phyloP scores from a whole-genome alignment of 37 sponge, comb jelly and placozoan genomes.

The Oscarella lobularis region DNA sequence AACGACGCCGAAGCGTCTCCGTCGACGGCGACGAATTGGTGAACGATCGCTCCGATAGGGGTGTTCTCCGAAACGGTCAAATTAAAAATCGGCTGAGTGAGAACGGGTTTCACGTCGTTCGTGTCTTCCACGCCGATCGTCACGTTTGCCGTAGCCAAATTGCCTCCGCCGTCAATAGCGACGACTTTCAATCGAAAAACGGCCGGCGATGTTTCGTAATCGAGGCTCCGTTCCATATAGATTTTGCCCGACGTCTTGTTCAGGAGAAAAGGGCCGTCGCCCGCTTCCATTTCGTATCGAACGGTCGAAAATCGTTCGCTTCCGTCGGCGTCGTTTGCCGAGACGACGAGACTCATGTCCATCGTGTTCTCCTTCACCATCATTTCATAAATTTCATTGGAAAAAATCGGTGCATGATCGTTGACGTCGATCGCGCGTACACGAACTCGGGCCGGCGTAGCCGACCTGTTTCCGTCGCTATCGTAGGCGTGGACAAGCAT shows the following conservation, averaged over 20 bases:
- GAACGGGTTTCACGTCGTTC: constrained; percentile 52
- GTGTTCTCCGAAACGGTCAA: constrained; percentile 21
- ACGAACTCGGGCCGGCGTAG: background rate
- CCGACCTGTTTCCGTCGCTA: background rate
- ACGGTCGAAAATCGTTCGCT: background rate
- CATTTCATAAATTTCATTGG: background rate
- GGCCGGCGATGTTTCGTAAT: background rate
- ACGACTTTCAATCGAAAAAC: background rate
- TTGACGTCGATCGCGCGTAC: background rate
- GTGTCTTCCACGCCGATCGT: constrained; percentile 27
- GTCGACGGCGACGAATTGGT: background rate
- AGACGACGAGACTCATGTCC: background rate
- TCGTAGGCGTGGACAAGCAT: background rate
- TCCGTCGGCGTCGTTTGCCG: background rate
- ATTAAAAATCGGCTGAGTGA: constrained; percentile 2
- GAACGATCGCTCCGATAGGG: background rate
- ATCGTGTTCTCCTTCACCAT: background rate
- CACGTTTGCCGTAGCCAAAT: background rate
- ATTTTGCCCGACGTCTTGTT: background rate
- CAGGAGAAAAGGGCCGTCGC: background rate
- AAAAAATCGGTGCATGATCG: background rate
- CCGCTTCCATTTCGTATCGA: background rate
- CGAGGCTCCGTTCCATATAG: background rate
- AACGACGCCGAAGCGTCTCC: background rate
- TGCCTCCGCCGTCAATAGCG: background rate